phyloP scores from a whole-genome alignment of 1,140 invertebrate species.

The Drosophila bocki region DNA sequence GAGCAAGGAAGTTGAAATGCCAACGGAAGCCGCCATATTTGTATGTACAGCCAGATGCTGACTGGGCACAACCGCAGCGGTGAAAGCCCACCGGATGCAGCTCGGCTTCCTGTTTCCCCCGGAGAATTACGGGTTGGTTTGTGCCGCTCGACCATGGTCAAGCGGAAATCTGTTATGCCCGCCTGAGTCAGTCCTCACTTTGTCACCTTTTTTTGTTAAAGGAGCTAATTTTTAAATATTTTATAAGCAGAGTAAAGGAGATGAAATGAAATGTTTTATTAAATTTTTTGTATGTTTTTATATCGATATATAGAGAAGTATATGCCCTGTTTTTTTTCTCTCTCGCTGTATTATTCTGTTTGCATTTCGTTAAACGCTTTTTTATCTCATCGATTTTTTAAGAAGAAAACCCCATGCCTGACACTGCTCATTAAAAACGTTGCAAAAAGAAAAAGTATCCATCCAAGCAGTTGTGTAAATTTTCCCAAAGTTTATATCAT shows the following conservation, averaged over 20 bases:
- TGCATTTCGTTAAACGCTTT: neutral
- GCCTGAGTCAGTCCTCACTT: neutral
- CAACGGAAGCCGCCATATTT: conserved; percentile 71
- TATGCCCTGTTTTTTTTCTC: neutral
- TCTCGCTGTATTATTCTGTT: neutral
- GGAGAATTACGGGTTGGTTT: conserved; percentile 8
- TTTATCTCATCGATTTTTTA: conserved; percentile 4
- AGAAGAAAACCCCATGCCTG: neutral
- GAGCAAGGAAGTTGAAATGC: conserved; percentile 59
- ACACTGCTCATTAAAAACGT: conserved; percentile 28
- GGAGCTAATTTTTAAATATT: neutral
- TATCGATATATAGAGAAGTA: neutral
- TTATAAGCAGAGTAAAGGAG: neutral
- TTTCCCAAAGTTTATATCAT: conserved; percentile 27
- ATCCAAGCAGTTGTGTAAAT: conserved; percentile 12
- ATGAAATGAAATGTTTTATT: neutral
- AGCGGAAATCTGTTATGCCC: conserved; percentile 28
- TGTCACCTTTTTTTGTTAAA: conserved; percentile 21
- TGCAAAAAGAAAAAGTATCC: neutral
- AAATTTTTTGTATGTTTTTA: neutral
- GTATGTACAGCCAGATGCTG: conserved; percentile 48
- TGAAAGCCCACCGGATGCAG: conserved; percentile 38
- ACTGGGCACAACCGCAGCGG: conserved; percentile 19
- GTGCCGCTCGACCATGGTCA: conserved; percentile 14
- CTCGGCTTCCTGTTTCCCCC: conserved; percentile 39